A percentile compares a stretch with the other conserved stretches of the same genome.
Evolutionary conservation across 2,888 invertebrate species (phyloP).

Genomic region (Cepaea hortensis): DNA sequence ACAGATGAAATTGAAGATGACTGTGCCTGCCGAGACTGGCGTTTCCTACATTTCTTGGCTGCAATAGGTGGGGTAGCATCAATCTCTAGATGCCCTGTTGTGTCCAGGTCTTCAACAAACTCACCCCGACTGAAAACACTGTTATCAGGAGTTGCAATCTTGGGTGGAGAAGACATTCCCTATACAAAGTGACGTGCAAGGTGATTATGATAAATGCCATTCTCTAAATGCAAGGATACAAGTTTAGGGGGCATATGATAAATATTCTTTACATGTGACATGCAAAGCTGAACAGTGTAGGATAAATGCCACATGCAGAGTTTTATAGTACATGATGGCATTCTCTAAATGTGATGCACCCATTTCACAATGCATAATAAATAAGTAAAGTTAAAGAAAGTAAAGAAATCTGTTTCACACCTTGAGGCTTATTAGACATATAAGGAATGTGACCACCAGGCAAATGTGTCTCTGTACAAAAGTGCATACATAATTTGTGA

Average conservation of each 20-base stretch:
- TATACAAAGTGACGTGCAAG: slow-evolving; percentile 27
- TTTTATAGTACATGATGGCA: not conserved
- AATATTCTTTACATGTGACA: too few relatives aligned
- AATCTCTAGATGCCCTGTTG: slow-evolving; percentile 60
- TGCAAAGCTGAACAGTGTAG: too few relatives aligned
- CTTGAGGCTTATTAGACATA: too few relatives aligned
- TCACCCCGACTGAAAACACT: slow-evolving; percentile 48
- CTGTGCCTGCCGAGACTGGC: not conserved
- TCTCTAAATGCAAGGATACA: too few relatives aligned
- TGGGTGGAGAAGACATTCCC: slow-evolving; percentile 54
- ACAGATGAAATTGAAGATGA: slow-evolving; percentile 15
- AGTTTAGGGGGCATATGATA: not conserved
- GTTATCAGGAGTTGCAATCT: slow-evolving; percentile 47
- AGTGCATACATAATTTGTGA: too few relatives aligned
- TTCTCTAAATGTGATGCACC: not conserved
- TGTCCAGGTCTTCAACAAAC: slow-evolving; percentile 60
- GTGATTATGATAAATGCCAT: too few relatives aligned
- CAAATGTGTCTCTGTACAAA: too few relatives aligned
- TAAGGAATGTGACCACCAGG: too few relatives aligned
- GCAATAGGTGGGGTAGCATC: slow-evolving; percentile 68
- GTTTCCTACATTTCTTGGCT: slow-evolving; percentile 55
- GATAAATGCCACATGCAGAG: not conserved
- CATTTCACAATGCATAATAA: not conserved
- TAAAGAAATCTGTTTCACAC: too few relatives aligned
- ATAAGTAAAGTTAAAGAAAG: too few relatives aligned